Base-by-base conservation (phyloP, 2,888 invertebrate species). In the Tipula lateralis region DNA sequence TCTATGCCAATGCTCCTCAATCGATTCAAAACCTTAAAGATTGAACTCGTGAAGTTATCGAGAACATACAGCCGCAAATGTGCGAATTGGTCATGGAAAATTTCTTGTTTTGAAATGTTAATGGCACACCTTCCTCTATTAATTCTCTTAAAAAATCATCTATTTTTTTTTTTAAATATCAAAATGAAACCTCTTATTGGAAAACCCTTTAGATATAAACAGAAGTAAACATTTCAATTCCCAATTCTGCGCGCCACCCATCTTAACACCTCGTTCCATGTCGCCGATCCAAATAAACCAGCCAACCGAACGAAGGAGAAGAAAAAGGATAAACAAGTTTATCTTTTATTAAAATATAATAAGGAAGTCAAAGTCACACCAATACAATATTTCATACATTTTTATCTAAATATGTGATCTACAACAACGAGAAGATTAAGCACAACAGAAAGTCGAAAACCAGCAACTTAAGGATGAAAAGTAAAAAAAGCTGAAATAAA, bases 221-320 rank as follows among this genome's bases (percentile, higher is more conserved):
- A n/a, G n/a, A n/a, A n/a, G n/a, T n/a, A n/a, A n/a, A n/a, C n/a
- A n/a, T n/a, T 66, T 66, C 2, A 66, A 66, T 66, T 66, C 66
- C 66, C 66, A 66, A 66, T 66, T 66, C 66, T 66, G 66, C 66
- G 66, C 66, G 66, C 66, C 66, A 66, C 66, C 66, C n/a, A n/a
- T n/a, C 66, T 24, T 66, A 66, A 66, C 66, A 66, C 6, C 50
- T 19, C 50, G 19, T 19, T 50, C 19, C 9, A n/a, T n/a, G n/a
- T 9, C 1, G 19, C 24, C 44, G 7, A 5, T 3, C 9, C 6
- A 19, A 66, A 66, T 3, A 24, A 66, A 24, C 9, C 66, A 66
- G 24, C 66, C 66, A 50, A 50, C 50, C 9, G 4, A 50, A 50
- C 19, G 6, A 50, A 50, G n/a, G n/a, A 44, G 5, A n/a, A n/a